A percentile compares a stretch with the other conserved stretches of the same genome.
phyloP scores from a whole-genome alignment of 2,113 vertebrate genomes.

The Microtus oregoni region DNA sequence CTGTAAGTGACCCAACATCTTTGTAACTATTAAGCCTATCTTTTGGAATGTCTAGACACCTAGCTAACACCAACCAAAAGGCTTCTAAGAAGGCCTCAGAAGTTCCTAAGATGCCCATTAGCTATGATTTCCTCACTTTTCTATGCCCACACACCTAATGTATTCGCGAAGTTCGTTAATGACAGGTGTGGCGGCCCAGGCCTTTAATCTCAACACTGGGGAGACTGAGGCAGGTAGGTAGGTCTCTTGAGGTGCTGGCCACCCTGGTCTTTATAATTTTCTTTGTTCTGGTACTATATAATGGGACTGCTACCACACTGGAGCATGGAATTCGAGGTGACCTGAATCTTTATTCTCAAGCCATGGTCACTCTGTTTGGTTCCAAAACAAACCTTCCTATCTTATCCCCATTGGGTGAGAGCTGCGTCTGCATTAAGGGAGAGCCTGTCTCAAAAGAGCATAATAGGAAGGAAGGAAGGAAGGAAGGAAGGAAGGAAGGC shows the following conservation, averaged over 20 bases:
- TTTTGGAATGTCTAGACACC: background rate
- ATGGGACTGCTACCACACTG: too few species aligned
- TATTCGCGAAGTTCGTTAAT: background rate
- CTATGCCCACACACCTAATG: background rate
- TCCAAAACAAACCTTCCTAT: background rate
- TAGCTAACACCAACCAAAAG: background rate
- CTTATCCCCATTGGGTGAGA: background rate
- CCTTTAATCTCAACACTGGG: background rate
- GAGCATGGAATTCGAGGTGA: too few species aligned
- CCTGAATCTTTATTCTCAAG: too few species aligned
- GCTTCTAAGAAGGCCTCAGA: background rate
- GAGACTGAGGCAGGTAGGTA: background rate
- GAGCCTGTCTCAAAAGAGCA: background rate
- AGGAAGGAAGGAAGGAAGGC: too few species aligned
- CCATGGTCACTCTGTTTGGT: too few species aligned
- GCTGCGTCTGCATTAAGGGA: background rate
- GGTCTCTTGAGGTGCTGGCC: background rate
- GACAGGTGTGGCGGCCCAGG: background rate
- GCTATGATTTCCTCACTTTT: background rate
- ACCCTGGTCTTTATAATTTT: too few species aligned
- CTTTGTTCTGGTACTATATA: too few species aligned
- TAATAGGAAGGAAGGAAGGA: background rate
- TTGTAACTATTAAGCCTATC: background rate
- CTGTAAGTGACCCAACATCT: background rate
- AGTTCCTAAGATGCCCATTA: background rate